A percentile compares a stretch with the other conserved stretches of the same genome.
phyloP scores from a whole-genome alignment of 2,113 vertebrate species.

The Pogonocichla stellata region DNA sequence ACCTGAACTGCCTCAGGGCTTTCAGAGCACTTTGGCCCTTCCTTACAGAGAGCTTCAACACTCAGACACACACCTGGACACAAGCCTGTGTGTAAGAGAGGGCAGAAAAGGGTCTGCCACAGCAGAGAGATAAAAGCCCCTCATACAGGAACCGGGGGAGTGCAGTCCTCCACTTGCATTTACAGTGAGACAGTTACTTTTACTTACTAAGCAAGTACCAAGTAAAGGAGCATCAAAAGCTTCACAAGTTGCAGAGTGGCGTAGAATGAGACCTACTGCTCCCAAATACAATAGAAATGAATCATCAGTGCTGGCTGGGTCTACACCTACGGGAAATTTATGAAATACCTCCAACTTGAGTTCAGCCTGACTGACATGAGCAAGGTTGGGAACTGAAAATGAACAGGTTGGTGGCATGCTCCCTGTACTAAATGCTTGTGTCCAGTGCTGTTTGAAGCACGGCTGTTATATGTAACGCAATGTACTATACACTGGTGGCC shows the following conservation, averaged over 20 bases:
- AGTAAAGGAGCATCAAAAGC: neutral
- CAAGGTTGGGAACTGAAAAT: neutral
- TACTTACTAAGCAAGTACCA: neutral
- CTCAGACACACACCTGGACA: neutral
- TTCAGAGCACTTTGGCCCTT: neutral
- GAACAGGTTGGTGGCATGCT: neutral
- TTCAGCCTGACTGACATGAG: neutral
- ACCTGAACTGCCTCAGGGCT: neutral
- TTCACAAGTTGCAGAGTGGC: neutral
- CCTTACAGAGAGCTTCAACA: neutral
- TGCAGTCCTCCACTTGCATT: neutral
- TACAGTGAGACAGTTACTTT: neutral
- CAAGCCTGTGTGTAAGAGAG: neutral
- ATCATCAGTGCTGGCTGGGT: neutral
- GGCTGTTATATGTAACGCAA: neutral
- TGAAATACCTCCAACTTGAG: neutral
- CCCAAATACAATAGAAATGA: neutral
- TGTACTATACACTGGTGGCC: neutral
- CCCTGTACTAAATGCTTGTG: accelerated
- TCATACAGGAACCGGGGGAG: neutral
- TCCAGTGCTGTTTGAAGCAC: neutral
- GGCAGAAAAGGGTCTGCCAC: neutral
- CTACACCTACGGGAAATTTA: neutral
- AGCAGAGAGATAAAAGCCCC: neutral
- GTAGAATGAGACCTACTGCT: neutral